Evolutionary conservation across 2,888 invertebrate genomes (phyloP), one percentile per base, ranked within the genome.

Genomic region (Molanna angustata): DNA sequence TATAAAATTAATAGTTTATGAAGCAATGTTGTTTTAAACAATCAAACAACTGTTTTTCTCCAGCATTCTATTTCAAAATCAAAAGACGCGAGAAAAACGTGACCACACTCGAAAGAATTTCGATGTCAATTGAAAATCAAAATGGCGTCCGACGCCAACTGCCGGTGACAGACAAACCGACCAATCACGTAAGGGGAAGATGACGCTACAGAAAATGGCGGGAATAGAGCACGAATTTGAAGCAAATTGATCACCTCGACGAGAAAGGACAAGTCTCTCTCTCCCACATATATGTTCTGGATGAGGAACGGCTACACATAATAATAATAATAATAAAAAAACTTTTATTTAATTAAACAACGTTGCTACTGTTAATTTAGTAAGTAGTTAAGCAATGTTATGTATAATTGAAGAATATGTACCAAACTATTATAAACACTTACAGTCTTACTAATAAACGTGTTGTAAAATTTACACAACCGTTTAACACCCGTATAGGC

Each of bases 91-190:
- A 14, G 4, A 13, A 13, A n/a, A n/a, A n/a, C n/a, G 35, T 14
- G 14, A 35, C 35, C 35, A 35, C 35, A 13, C 14, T 14, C 13
- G 14, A 35, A 35, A 14, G 14, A 35, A 9, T 35, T 35, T 35
- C 35, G 35, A 35, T 35, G 35, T 35, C 35, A 35, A 35, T 35
- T 35, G 13, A 35, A n/a, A n/a, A n/a, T n/a, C 35, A 35, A 35
- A 13, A 35, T 35, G 35, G 35, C 35, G 35, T 14, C 9, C 13
- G 35, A 35, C 35, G 35, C 35, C 35, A 35, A 13, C 13, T 35
- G 4, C 35, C 13, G 13, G 35, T 35, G 35, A 35, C 35, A 35
- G 4, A 11, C 9, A 11, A 35, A 35, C 35, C 4, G 4, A 13
- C 35, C 35, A 35, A 35, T 35, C 35, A 35, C 9, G n/a, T n/a